Base-by-base conservation (phyloP, 2,888 invertebrate species). In the Stenichneumon culpator region DNA sequence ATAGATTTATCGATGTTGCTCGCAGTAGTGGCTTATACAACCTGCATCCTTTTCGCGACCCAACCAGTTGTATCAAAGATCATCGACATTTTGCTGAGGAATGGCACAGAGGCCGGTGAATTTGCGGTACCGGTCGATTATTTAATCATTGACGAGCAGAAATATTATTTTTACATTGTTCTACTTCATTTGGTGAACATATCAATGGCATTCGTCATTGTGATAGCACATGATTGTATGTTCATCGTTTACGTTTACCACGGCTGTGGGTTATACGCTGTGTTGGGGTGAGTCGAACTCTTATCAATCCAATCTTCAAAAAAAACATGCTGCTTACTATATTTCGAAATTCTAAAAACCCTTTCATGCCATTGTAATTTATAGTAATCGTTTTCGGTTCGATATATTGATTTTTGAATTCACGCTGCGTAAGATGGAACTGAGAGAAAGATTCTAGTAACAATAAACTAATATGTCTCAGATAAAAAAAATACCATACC, bases 101-200 rank as follows among this genome's bases (percentile, higher is more conserved):
- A 83, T 63, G 78, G 78, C 6, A 69, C 84, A n/a, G 22, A 44
- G 19, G 68, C 77, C 14, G 77, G 77, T 32, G 52, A 63, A 67
- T 84, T 84, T 68, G 81, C 81, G n/a, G 22, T 81, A 73, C 81
- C 81, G 3, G 73, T 84, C 11, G 68, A 78, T 52, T 81, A 84
- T 47, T 19, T 19, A 32, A 28, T 28, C 9, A 6, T 82, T 9
- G 82, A 82, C 22, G 36, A 77, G 39, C 82, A 82, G n/a, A 70
- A 82, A 65, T 75, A 81, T 69, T 81, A 81, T 52, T 81, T 75
- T 69, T 50, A 50, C n/a, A 50, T 50, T 50, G n/a, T 50, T 50
- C 50, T n/a, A 5, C 50, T n/a, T 50, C n/a, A n/a, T 50, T 50
- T 1, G 16, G 16, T 50, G 16, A n/a, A n/a, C 50, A n/a, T n/a